Conservation (phyloP, 1,140 invertebrate genomes). For the Delia radicum region DNA sequence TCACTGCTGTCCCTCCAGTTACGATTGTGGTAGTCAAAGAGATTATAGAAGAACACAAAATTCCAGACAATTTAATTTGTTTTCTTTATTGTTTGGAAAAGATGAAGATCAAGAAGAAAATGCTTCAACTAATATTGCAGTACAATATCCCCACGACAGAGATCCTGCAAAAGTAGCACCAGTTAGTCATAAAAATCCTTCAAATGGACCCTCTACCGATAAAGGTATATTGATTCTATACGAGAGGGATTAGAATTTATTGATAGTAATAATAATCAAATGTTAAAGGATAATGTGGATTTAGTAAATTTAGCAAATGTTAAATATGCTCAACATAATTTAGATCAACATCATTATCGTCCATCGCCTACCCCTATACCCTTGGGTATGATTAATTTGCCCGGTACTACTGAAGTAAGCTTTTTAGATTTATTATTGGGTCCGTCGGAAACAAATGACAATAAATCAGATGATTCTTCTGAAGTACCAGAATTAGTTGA, state of each 20-base stretch:
- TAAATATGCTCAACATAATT: not conserved
- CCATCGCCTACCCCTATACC: constrained; percentile 32
- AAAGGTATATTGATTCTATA: constrained; percentile 51
- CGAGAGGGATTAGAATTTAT: constrained; percentile 53
- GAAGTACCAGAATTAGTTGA: constrained; percentile 25
- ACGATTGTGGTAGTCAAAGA: constrained; percentile 69
- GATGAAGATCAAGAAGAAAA: constrained; percentile 37
- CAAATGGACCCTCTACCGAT: no score
- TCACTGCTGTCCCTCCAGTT: constrained; percentile 81
- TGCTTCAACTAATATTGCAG: constrained; percentile 35
- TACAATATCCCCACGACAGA: constrained; percentile 44
- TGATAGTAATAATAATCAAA: constrained; percentile 50
- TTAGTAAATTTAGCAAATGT: constrained; percentile 26
- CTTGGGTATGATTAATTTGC: constrained; percentile 36
- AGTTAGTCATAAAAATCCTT: constrained; percentile 13
- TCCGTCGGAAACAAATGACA: constrained; percentile 30
- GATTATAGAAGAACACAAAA: constrained; percentile 28
- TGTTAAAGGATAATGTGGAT: constrained; percentile 44
- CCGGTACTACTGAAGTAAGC: constrained; percentile 35
- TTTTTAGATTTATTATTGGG: constrained; percentile 46
- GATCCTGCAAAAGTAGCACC: constrained; percentile 36
- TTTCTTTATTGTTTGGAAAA: constrained; percentile 51
- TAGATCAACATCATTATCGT: no score
- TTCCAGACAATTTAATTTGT: constrained; percentile 52
- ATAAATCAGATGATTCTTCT: constrained; percentile 27